phyloP scores from a whole-genome alignment of 2,113 vertebrate genomes.

The Crypturellus undulatus region DNA sequence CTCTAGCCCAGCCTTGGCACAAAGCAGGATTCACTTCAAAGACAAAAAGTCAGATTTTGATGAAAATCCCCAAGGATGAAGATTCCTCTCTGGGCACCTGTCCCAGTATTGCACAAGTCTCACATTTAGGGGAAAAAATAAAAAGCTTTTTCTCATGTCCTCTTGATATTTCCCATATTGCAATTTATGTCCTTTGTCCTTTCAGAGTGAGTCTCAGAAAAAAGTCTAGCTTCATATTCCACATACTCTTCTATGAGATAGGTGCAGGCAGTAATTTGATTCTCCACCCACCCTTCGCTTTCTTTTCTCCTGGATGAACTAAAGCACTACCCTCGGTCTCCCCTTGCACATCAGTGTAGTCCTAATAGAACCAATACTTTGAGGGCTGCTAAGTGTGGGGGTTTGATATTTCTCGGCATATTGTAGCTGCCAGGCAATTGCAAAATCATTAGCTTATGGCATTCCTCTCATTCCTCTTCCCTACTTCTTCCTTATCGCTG shows the following conservation, averaged over 20 bases:
- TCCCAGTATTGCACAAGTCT: neutral
- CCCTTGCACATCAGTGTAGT: no score
- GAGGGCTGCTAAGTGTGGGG: no score
- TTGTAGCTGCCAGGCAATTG: no score
- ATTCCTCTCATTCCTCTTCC: no score
- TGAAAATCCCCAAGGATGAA: neutral
- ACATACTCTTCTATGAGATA: neutral
- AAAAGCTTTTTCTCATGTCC: neutral
- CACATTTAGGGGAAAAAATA: neutral
- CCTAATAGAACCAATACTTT: no score
- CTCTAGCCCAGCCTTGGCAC: neutral
- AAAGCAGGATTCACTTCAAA: neutral
- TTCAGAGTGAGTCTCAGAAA: rapidly evolving
- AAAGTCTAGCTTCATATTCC: neutral
- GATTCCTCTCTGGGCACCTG: neutral
- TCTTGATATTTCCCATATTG: neutral
- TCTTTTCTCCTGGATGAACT: no score
- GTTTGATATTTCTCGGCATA: no score
- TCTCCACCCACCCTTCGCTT: neutral
- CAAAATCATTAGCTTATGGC: no score
- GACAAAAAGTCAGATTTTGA: neutral
- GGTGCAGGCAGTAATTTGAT: neutral
- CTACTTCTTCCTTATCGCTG: no score
- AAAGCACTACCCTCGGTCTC: no score
- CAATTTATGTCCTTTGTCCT: neutral